Evolutionary conservation across 2,888 invertebrate genomes (phyloP).

Genomic region (Ceriagrion tenellum): DNA sequence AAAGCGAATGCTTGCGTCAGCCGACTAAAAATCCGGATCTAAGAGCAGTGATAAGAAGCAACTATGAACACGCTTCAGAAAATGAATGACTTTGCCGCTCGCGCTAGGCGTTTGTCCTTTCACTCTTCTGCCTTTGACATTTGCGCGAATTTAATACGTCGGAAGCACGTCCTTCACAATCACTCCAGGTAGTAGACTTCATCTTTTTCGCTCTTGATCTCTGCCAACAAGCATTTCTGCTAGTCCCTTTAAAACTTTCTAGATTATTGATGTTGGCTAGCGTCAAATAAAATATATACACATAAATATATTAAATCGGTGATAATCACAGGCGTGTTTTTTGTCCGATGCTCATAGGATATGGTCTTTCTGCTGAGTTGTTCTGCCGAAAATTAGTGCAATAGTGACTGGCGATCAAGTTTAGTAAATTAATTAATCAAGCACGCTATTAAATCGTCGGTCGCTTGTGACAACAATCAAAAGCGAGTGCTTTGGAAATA

Average conservation of each 20-base stretch:
- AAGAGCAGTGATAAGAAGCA: background rate
- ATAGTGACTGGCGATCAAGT: background rate
- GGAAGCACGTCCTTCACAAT: background rate
- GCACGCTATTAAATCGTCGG: background rate
- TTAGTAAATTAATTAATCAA: background rate
- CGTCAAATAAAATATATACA: background rate
- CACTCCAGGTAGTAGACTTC: background rate
- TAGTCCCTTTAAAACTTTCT: background rate
- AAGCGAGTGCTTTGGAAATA: too few relatives aligned
- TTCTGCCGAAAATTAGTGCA: background rate
- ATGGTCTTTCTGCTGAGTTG: background rate
- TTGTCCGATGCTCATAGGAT: background rate
- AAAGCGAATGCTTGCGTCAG: background rate
- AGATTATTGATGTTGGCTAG: background rate
- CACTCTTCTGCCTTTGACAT: background rate
- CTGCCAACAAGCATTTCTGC: background rate
- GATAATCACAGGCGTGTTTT: background rate
- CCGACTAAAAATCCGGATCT: background rate
- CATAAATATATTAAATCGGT: too few relatives aligned
- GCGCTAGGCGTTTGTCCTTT: background rate
- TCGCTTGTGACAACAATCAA: too few relatives aligned
- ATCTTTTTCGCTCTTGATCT: background rate
- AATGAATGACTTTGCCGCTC: background rate
- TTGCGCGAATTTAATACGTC: background rate
- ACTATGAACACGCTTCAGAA: background rate